Conservation (phyloP, 2,113 vertebrate species). For the Telmatochromis brachygnathus region DNA sequence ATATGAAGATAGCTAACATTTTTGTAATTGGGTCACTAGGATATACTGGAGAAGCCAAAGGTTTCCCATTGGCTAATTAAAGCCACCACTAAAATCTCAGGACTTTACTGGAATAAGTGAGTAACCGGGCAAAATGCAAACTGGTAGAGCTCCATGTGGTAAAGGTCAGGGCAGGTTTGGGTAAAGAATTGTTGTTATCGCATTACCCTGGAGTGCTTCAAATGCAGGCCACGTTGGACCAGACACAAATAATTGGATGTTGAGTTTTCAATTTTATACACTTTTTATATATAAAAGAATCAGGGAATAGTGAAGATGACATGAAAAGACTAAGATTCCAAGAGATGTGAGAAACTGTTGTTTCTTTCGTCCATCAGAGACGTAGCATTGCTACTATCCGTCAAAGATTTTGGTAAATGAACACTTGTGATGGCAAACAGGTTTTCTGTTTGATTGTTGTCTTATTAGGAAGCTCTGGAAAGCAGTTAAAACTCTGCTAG, state of each 20-base stretch:
- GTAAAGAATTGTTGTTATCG: background rate
- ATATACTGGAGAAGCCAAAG: background rate
- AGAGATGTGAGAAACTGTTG: background rate
- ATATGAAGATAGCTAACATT: background rate
- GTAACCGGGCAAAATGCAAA: background rate
- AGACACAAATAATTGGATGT: background rate
- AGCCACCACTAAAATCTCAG: background rate
- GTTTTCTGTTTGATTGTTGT: background rate
- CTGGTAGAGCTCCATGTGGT: background rate
- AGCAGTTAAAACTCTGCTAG: too few species aligned
- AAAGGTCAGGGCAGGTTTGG: background rate
- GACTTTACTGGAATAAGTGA: background rate
- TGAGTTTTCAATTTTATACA: background rate
- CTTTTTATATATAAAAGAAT: background rate
- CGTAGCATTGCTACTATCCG: background rate
- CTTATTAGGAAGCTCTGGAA: background rate
- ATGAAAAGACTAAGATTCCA: background rate
- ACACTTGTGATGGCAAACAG: background rate
- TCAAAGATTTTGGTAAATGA: background rate
- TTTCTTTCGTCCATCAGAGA: background rate
- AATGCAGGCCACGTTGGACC: background rate
- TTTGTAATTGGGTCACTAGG: background rate
- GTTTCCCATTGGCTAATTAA: background rate
- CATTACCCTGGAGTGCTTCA: background rate
- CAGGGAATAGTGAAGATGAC: background rate